phyloP scores from a whole-genome alignment of 2,113 vertebrate genomes.

The Gavialis gangeticus region DNA sequence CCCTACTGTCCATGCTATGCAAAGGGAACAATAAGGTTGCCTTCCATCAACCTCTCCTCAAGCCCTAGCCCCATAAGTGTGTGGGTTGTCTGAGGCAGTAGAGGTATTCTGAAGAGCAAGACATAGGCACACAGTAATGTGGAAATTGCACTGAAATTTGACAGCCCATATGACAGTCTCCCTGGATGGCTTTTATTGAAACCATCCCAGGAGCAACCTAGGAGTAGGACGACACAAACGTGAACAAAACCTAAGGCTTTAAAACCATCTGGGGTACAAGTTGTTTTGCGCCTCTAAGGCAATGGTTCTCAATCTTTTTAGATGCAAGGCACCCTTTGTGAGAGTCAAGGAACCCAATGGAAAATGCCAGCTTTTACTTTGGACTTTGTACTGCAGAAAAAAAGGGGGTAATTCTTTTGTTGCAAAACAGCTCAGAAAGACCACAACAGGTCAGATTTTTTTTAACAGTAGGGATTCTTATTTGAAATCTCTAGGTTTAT shows the following conservation, averaged over 20 bases:
- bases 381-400: too few species aligned
- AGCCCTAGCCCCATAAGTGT: background rate
- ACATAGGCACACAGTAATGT: background rate
- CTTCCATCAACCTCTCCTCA: fast-evolving
- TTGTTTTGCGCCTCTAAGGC: too few species aligned
- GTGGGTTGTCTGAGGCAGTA: background rate
- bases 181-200: background rate
- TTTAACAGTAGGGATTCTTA: too few species aligned
- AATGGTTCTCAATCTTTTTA: too few species aligned
- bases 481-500: too few species aligned
- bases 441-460: too few species aligned
- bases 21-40: background rate
- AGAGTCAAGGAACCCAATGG: too few species aligned
- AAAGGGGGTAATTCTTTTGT: too few species aligned
- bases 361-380: too few species aligned
- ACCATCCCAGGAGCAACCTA: background rate
- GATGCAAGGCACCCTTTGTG: too few species aligned
- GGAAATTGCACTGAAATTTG: background rate
- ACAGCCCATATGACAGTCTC: background rate
- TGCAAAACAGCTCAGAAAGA: too few species aligned
- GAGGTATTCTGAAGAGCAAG: background rate
- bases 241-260: background rate
- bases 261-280: too few species aligned
- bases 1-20: background rate
- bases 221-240: background rate